Conservation (phyloP, 2,888 invertebrate species). For the Morpho achilles region DNA sequence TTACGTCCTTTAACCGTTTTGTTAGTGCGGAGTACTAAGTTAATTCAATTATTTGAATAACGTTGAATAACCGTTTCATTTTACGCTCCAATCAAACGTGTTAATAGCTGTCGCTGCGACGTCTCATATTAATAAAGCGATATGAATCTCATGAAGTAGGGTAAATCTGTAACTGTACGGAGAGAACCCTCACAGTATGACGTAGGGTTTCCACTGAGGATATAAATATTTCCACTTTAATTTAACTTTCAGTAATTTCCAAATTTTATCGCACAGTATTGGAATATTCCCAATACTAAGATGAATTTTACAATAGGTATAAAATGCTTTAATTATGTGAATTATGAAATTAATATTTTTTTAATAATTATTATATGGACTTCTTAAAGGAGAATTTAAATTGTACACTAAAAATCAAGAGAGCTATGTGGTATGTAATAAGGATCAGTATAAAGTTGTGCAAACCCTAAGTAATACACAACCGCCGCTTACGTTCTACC, state of each 20-base stretch:
- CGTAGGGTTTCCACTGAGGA: slow-evolving; percentile 5
- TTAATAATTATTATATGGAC: no score
- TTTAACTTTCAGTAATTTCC: no score
- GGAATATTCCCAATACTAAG: no score
- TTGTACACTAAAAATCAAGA: no score
- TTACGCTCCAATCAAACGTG: slow-evolving; percentile 9
- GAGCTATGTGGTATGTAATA: no score
- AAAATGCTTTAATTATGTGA: no score
- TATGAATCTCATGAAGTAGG: slow-evolving; percentile 42
- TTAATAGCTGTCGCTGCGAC: slow-evolving; percentile 15
- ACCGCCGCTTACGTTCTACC: slow-evolving; percentile 40
- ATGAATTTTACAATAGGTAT: no score
- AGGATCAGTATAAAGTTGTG: background rate
- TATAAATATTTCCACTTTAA: no score
- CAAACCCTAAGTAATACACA: slow-evolving; percentile 29
- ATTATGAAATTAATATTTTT: no score
- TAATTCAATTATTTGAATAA: slow-evolving; percentile 5
- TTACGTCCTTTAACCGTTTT: no score
- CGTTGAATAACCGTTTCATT: slow-evolving; percentile 7
- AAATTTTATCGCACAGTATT: no score
- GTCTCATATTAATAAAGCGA: slow-evolving; percentile 28
- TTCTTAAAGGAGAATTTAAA: no score
- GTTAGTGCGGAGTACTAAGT: background rate
- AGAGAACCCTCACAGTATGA: slow-evolving; percentile 11
- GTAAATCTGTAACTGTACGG: slow-evolving; percentile 43